Evolutionary conservation across 2,113 vertebrate genomes (phyloP).

Genomic region (Corythoichthys intestinalis): DNA sequence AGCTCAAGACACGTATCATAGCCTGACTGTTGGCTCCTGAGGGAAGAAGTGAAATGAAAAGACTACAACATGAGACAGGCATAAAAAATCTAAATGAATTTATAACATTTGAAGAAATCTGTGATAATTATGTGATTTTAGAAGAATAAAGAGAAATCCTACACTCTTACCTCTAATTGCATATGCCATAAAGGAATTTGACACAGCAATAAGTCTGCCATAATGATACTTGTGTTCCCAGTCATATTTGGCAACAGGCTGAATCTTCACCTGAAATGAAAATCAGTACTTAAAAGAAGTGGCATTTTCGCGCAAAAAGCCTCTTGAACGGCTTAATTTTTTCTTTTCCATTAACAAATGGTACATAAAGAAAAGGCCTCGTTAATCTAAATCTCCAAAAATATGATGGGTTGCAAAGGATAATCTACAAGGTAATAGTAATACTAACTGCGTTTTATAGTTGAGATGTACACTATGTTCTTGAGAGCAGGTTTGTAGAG

Average conservation of each 20-base stretch:
- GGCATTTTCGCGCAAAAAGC: no score
- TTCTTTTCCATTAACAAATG: no score
- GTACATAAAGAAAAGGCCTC: no score
- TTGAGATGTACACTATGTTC: no score
- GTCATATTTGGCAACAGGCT: conserved; percentile 95
- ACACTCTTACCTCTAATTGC: conserved; percentile 84
- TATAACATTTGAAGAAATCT: neutral
- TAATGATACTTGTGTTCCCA: conserved; percentile 99
- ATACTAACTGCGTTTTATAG: no score
- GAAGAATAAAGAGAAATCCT: neutral
- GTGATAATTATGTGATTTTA: no score
- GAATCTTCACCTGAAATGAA: conserved; percentile 89
- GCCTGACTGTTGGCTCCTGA: conserved; percentile 89
- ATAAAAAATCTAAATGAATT: neutral
- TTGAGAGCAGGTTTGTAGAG: no score
- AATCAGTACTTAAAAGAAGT: neutral
- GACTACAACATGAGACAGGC: neutral
- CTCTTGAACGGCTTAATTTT: no score
- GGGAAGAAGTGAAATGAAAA: conserved; percentile 4
- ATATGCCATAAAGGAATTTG: conserved; percentile 92
- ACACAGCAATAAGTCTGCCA: conserved; percentile 94
- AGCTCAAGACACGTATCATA: conserved; percentile 90
- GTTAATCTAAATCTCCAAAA: neutral
- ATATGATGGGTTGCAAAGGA: neutral
- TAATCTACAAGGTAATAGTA: no score